Evolutionary conservation across 1,140 invertebrate genomes (phyloP).

Genomic region (Platyura marginata): DNA sequence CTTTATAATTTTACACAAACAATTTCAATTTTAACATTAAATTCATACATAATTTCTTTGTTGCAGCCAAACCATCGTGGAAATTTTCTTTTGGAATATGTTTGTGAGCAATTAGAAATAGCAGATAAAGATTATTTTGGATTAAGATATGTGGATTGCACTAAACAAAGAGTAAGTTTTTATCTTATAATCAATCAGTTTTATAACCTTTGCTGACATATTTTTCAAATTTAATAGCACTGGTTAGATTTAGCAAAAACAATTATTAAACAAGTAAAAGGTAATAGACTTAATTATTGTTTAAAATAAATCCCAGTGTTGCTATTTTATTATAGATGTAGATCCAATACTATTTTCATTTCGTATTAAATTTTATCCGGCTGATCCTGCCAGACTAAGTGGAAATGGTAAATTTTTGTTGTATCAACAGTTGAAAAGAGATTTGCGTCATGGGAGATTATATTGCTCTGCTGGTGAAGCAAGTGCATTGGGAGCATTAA

Average conservation of each 20-base stretch:
- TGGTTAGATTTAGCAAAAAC: slow-evolving; percentile 90
- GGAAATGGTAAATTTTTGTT: slow-evolving; percentile 24
- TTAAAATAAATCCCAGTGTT: not conserved
- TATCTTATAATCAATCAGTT: not conserved
- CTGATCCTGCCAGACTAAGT: slow-evolving; percentile 50
- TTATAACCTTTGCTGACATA: not conserved
- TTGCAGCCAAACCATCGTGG: slow-evolving; percentile 84
- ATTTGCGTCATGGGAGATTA: slow-evolving; percentile 82
- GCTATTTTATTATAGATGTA: slow-evolving; percentile 38
- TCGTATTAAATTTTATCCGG: slow-evolving; percentile 87
- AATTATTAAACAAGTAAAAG: slow-evolving; percentile 88
- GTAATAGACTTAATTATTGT: slow-evolving; percentile 29
- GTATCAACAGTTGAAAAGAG: slow-evolving; percentile 85
- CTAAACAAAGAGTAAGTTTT: slow-evolving; percentile 70
- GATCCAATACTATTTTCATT: slow-evolving; percentile 79
- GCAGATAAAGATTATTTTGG: slow-evolving; percentile 96
- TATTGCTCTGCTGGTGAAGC: slow-evolving; percentile 81
- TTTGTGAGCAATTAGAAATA: slow-evolving; percentile 84
- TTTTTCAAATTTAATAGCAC: slow-evolving; percentile 48
- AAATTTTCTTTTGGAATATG: slow-evolving; percentile 79
- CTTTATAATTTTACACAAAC: too few species aligned
- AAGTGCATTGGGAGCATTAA: slow-evolving; percentile 74
- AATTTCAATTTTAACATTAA: too few species aligned
- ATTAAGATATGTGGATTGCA: slow-evolving; percentile 78
- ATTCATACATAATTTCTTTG: slow-evolving; percentile 5